Conservation (phyloP, 2,113 vertebrate species). For the Chauna torquata region DNA sequence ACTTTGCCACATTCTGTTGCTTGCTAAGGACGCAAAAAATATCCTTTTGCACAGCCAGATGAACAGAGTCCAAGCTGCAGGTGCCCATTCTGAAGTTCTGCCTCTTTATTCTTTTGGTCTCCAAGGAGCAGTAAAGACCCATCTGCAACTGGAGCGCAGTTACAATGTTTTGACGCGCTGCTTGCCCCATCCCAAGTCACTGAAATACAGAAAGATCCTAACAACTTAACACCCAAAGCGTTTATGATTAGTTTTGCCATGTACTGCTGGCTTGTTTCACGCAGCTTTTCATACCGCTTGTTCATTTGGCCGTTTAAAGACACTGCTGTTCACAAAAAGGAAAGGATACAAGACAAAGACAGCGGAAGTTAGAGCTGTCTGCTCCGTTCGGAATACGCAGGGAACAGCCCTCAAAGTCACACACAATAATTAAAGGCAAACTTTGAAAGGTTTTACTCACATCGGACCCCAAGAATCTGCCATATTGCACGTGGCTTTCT, state of each 20-base stretch:
- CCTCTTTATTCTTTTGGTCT: background rate
- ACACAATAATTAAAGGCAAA: background rate
- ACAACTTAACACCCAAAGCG: background rate
- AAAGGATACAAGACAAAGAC: background rate
- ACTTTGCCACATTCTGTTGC: fast-evolving
- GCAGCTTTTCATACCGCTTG: background rate
- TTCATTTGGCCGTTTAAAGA: background rate
- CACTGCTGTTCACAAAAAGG: background rate
- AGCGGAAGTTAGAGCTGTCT: background rate
- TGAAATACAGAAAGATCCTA: background rate
- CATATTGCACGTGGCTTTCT: background rate
- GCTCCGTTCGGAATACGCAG: background rate
- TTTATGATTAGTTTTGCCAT: background rate
- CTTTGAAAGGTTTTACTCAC: background rate
- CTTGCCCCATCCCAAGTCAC: background rate
- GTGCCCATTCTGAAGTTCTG: too few species aligned
- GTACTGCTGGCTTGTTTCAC: background rate
- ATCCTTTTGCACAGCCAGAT: background rate
- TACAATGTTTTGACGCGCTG: background rate
- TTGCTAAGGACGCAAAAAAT: background rate
- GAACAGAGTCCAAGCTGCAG: background rate
- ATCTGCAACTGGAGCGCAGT: background rate
- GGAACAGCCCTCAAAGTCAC: background rate
- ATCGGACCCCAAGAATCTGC: background rate
- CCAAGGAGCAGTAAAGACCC: background rate